Evolutionary conservation across 2,888 invertebrate species (phyloP).

Genomic region (Flexamia atlantica): DNA sequence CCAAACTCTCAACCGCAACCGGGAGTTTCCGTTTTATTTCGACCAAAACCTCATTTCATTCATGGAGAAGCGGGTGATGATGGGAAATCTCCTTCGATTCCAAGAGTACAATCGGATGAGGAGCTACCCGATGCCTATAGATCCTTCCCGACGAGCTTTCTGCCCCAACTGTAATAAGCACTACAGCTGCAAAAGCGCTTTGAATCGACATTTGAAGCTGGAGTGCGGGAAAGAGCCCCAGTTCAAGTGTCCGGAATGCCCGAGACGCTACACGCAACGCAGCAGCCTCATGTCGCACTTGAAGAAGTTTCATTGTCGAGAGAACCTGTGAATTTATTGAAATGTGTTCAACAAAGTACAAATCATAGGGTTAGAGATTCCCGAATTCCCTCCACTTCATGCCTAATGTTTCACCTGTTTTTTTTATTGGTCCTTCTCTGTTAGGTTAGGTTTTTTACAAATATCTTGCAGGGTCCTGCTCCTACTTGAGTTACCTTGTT

Average conservation of each 20-base stretch:
- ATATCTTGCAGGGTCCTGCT: no score
- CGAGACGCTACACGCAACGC: conserved; percentile 72
- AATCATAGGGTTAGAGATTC: conserved; percentile 12
- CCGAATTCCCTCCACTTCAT: conserved; percentile 5
- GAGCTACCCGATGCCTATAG: conserved; percentile 43
- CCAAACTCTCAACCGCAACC: conserved; percentile 43
- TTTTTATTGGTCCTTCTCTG: not conserved
- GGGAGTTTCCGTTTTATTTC: conserved; percentile 57
- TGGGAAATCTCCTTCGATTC: conserved; percentile 60
- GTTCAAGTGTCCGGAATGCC: conserved; percentile 75
- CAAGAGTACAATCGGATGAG: conserved; percentile 55
- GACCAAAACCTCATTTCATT: conserved; percentile 61
- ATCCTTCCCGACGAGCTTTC: conserved; percentile 60
- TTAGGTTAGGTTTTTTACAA: conserved; percentile 17
- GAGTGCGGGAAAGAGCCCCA: conserved; percentile 74
- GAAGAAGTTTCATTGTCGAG: conserved; percentile 73
- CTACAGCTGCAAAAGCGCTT: conserved; percentile 91
- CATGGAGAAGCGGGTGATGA: conserved; percentile 60
- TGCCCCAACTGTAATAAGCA: conserved; percentile 91
- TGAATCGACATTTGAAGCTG: conserved; percentile 80
- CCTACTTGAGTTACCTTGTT: no score
- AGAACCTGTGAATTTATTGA: conserved; percentile 44
- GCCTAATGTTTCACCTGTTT: no score
- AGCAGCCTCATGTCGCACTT: conserved; percentile 78
- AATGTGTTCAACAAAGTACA: conserved; percentile 62